phyloP scores from a whole-genome alignment of 2,113 vertebrate species.

The Lethenteron camtschaticum region DNA sequence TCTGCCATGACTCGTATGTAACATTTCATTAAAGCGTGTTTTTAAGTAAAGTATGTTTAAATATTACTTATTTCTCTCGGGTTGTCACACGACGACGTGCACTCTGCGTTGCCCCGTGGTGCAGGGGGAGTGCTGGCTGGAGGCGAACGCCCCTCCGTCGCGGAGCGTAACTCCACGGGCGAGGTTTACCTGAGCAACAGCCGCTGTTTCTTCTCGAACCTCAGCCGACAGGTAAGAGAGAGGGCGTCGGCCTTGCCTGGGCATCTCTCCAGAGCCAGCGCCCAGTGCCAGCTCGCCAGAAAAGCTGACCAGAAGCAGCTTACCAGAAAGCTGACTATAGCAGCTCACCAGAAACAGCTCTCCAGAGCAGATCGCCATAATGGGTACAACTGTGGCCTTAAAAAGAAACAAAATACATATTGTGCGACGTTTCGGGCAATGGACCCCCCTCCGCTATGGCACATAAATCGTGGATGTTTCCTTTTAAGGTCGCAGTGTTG shows the following conservation, averaged over 20 bases:
- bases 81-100: neutral
- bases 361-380: too few species aligned
- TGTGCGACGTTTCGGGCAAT: too few species aligned
- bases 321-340: too few species aligned
- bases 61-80: neutral
- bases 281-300: neutral
- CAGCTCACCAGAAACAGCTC: too few species aligned
- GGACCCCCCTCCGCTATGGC: too few species aligned
- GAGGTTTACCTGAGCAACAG: constrained; percentile 37
- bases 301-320: too few species aligned
- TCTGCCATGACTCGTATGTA: neutral
- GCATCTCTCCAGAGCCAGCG: neutral
- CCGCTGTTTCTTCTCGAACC: constrained; percentile 43
- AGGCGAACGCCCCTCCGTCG: constrained; percentile 17
- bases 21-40: neutral
- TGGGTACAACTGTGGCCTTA: too few species aligned
- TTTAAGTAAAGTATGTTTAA: neutral
- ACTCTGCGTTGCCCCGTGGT: neutral
- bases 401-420: too few species aligned
- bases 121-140: constrained; percentile 46
- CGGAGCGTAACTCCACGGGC: constrained; percentile 14
- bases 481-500: too few species aligned
- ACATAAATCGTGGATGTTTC: too few species aligned
- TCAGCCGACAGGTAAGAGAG: constrained; percentile 22
- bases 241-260: neutral